These are phyloP conservation scores for Xiphophorus hellerii DNA, from an alignment of 2,113 vertebrate species.

Conservation along the genomic window DNA sequence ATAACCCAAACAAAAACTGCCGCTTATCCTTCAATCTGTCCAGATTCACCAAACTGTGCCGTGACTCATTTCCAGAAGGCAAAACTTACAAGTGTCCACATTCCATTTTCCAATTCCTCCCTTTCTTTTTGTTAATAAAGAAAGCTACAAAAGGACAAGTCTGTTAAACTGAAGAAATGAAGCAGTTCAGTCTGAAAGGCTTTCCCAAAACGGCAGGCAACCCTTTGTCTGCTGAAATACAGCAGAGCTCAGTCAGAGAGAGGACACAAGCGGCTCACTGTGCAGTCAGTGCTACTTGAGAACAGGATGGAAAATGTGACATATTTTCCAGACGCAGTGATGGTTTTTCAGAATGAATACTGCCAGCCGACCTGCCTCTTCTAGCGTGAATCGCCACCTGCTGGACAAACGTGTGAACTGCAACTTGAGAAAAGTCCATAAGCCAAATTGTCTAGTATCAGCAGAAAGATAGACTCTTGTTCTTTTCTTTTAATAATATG, in stretches of 20 bases:
- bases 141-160: constrained; percentile 35
- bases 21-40: not conserved
- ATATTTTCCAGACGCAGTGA: constrained; percentile 65
- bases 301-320: constrained; percentile 53
- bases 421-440: not conserved
- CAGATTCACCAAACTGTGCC: not conserved
- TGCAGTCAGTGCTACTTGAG: constrained; percentile 37
- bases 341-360: constrained; percentile 26
- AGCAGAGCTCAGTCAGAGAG: constrained; percentile 14
- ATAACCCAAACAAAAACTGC: constrained; percentile 11
- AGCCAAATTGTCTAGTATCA: not conserved
- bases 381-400: constrained; percentile 52
- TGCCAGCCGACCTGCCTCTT: not conserved
- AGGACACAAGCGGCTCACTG: constrained; percentile 34
- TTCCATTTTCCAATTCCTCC: constrained; percentile 7
- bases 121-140: constrained; percentile 6
- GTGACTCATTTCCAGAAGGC: constrained; percentile 17
- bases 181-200: constrained; percentile 15
- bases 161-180: constrained; percentile 35
- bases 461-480: not conserved
- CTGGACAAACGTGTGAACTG: constrained; percentile 43
- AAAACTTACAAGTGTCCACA: constrained; percentile 16
- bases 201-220: constrained; percentile 12
- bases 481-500: not conserved
- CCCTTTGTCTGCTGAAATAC: constrained; percentile 25